Evolutionary conservation across 2,797 vertebrate genomes (phyloP).

Genomic region (Lithobates sylvaticus): DNA sequence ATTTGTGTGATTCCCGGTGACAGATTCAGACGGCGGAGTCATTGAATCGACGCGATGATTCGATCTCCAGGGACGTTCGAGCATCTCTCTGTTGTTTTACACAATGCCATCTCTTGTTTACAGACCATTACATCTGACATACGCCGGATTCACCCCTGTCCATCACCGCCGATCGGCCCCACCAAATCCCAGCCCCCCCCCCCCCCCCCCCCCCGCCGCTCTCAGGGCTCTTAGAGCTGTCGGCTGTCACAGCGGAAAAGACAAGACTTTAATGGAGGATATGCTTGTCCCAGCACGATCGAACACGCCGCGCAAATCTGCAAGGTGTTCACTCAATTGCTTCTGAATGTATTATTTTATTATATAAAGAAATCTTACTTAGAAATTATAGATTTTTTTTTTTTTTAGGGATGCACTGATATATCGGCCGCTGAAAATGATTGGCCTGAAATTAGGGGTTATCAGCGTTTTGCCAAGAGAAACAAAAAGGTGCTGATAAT

Average conservation of each 20-base stretch:
- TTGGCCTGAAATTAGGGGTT: no score
- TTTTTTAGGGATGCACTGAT: no score
- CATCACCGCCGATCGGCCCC: constrained; percentile 62
- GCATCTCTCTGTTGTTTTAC: constrained; percentile 73
- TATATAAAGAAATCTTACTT: no score
- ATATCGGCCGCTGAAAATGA: no score
- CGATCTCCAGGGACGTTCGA: constrained; percentile 68
- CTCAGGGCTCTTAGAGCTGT: background rate
- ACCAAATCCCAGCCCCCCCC: background rate
- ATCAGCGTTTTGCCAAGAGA: no score
- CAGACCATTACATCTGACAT: constrained; percentile 86
- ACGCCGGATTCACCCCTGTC: constrained; percentile 75
- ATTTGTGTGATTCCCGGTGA: constrained; percentile 63
- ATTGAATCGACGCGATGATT: constrained; percentile 57
- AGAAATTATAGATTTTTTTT: no score
- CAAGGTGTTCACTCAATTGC: no score
- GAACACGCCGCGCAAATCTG: background rate
- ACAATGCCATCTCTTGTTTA: constrained; percentile 79
- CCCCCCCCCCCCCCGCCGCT: no score
- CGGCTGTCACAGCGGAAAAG: background rate
- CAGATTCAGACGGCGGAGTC: constrained; percentile 61
- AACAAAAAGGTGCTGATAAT: no score
- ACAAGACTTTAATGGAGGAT: background rate
- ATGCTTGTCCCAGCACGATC: background rate
- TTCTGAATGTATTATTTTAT: no score